These are phyloP conservation scores for Knipowitschia caucasica DNA, from an alignment of 2,797 vertebrate genomes.

Conservation along the genomic window DNA sequence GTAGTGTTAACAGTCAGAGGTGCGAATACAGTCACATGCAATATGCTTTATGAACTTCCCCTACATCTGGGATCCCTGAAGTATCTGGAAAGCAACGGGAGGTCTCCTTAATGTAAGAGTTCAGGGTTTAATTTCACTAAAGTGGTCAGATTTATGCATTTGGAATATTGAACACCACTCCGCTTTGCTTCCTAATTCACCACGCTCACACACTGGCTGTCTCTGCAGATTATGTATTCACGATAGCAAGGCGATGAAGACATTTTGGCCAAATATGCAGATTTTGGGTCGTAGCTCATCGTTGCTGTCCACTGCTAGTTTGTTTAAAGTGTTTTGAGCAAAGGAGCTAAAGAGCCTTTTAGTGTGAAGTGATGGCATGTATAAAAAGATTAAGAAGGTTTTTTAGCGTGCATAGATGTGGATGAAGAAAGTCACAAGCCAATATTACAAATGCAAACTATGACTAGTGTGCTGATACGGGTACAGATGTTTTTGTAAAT, in stretches of 20 bases:
- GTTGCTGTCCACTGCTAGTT: slow-evolving; percentile 1
- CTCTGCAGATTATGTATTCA: slow-evolving; percentile 6
- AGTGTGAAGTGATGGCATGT: not conserved
- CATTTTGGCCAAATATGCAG: not conserved
- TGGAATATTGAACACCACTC: slow-evolving; percentile 65
- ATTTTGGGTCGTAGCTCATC: slow-evolving; percentile 2
- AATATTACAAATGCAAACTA: not conserved
- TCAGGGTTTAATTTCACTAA: slow-evolving; percentile 66
- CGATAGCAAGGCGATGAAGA: not conserved
- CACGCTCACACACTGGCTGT: slow-evolving; percentile 7
- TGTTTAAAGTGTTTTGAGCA: slow-evolving; percentile 5
- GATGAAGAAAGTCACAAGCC: not conserved
- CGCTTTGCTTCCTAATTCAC: slow-evolving; percentile 39
- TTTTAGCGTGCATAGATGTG: not conserved
- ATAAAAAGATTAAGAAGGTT: not conserved
- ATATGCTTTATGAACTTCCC: slow-evolving; percentile 50
- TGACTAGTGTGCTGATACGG: too few relatives aligned
- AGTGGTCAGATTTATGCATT: slow-evolving; percentile 69
- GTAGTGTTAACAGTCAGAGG: slow-evolving; percentile 37
- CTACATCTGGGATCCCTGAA: slow-evolving; percentile 39
- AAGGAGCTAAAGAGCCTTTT: slow-evolving; percentile 10
- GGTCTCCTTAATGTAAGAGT: slow-evolving; percentile 49
- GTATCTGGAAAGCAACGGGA: slow-evolving; percentile 29
- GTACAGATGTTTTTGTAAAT: too few relatives aligned
- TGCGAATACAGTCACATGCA: slow-evolving; percentile 48